A percentile compares a stretch with the other conserved stretches of the same genome.
Conservation (phyloP, 2,797 vertebrate genomes). For the Macrochelys suwanniensis region DNA sequence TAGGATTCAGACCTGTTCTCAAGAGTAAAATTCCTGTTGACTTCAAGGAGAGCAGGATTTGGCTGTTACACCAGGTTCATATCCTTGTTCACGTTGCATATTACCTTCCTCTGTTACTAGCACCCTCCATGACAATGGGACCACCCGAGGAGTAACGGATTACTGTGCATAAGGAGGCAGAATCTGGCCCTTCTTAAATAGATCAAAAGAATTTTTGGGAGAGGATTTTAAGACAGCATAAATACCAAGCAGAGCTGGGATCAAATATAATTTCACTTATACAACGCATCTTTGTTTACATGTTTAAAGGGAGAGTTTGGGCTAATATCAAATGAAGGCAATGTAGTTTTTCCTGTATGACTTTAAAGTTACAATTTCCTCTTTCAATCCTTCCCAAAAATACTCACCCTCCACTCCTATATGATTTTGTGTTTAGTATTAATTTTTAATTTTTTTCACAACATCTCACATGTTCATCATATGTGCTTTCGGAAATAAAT, state of each 20-base stretch:
- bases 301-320: background rate
- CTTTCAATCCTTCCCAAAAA: background rate
- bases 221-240: background rate
- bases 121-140: background rate
- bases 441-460: background rate
- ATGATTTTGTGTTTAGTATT: background rate
- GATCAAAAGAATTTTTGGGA: background rate
- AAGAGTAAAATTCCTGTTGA: background rate
- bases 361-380: background rate
- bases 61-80: background rate
- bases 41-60: background rate
- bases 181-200: background rate
- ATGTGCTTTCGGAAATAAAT: slow-evolving; percentile 14
- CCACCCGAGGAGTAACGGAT: background rate
- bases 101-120: background rate
- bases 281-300: background rate
- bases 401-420: background rate
- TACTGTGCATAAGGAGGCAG: background rate
- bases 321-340: background rate
- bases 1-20: background rate
- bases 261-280: background rate
- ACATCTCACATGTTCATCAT: background rate
- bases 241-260: background rate
- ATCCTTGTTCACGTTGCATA: background rate
- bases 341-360: background rate